Percentiles rank a stretch among this genome's conserved stretches.
These are phyloP conservation scores for Macrosteles quadrilineatus DNA, from an alignment of 1,140 invertebrate species.

Conservation along the genomic window DNA sequence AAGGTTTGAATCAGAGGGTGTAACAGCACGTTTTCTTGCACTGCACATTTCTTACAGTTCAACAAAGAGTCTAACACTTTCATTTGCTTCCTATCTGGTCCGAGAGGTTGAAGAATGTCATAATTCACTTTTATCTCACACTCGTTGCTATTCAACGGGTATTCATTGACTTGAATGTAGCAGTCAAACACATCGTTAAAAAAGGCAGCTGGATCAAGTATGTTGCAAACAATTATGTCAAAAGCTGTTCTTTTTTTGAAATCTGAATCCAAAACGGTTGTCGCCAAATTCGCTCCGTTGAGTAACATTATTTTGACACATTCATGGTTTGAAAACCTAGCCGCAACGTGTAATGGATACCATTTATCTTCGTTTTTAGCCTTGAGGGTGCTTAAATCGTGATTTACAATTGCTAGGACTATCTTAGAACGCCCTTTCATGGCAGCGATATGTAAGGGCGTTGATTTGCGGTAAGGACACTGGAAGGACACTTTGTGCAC, in stretches of 20 bases:
- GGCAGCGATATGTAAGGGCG: slow-evolving; percentile 63
- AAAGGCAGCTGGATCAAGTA: slow-evolving; percentile 54
- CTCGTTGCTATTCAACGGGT: slow-evolving; percentile 51
- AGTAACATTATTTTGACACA: slow-evolving; percentile 57
- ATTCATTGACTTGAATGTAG: slow-evolving; percentile 51
- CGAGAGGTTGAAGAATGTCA: slow-evolving; percentile 51
- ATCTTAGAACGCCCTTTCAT: slow-evolving; percentile 52
- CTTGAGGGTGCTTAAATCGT: slow-evolving; percentile 45
- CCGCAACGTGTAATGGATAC: slow-evolving; percentile 63
- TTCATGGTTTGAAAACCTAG: slow-evolving; percentile 57
- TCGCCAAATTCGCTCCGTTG: slow-evolving; percentile 60
- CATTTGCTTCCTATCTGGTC: slow-evolving; percentile 46
- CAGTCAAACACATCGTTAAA: slow-evolving; percentile 56
- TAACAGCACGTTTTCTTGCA: slow-evolving; percentile 52
- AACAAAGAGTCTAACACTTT: slow-evolving; percentile 55
- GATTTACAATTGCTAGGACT: slow-evolving; percentile 28
- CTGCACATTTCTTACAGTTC: slow-evolving; percentile 52
- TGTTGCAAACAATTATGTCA: slow-evolving; percentile 53
- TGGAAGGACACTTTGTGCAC: slow-evolving; percentile 47
- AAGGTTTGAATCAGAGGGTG: slow-evolving; percentile 55
- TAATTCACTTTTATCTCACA: too few relatives aligned
- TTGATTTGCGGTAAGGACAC: slow-evolving; percentile 52
- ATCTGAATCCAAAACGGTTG: slow-evolving; percentile 56
- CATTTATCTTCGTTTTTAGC: slow-evolving; percentile 56
- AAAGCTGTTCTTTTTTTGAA: slow-evolving; percentile 50